phyloP scores from a whole-genome alignment of 2,797 vertebrate species.

The Harpagifer antarcticus region DNA sequence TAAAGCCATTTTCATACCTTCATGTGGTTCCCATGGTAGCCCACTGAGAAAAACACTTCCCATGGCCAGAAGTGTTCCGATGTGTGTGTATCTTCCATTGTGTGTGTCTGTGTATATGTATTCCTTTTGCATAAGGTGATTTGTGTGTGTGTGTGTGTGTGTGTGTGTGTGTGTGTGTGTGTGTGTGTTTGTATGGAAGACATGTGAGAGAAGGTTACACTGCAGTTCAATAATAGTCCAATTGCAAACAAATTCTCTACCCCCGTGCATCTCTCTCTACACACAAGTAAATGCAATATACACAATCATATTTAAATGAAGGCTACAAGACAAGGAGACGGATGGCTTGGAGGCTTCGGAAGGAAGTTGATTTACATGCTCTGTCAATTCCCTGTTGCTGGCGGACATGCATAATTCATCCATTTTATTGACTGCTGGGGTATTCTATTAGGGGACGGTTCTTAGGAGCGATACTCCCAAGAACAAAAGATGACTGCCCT shows the following conservation, averaged over 20 bases:
- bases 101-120: background rate
- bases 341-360: constrained; percentile 56
- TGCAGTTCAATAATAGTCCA: constrained; percentile 38
- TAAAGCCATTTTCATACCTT: constrained; percentile 3
- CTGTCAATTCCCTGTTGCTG: constrained; percentile 72
- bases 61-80: background rate
- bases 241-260: constrained; percentile 61
- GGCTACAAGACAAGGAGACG: constrained; percentile 59
- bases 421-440: constrained; percentile 78
- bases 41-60: constrained; percentile 21
- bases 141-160: background rate
- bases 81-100: background rate
- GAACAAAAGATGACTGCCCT: constrained; percentile 78
- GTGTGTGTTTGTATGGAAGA: constrained; percentile 7
- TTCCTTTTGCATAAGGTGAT: background rate
- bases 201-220: background rate
- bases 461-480: constrained; percentile 62
- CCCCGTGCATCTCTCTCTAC: constrained; percentile 49
- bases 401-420: constrained; percentile 82
- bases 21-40: background rate
- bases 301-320: constrained; percentile 75
- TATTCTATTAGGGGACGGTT: constrained; percentile 79
- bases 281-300: constrained; percentile 71
- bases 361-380: constrained; percentile 79
- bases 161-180: background rate